Conservation (phyloP, 2,888 invertebrate genomes). For the Perithous albicinctus region DNA sequence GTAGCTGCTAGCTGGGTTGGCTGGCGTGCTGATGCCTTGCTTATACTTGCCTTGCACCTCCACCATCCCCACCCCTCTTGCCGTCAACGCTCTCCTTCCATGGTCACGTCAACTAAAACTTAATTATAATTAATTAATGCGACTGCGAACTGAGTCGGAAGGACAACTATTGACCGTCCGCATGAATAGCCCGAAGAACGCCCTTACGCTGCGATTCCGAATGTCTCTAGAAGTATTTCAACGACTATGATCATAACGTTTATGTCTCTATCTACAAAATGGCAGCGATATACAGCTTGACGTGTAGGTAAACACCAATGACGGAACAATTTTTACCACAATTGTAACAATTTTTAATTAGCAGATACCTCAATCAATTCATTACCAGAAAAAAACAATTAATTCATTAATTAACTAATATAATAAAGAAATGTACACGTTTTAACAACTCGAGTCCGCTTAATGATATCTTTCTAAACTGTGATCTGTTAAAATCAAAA, state of each 20-base stretch:
- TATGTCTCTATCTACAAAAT: background rate
- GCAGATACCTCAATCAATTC: too few species aligned
- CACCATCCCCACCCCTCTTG: too few species aligned
- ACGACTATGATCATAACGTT: background rate
- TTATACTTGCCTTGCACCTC: too few species aligned
- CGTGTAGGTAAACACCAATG: too few species aligned
- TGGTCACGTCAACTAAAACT: constrained; percentile 91
- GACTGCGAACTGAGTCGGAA: constrained; percentile 86
- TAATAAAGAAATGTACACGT: too few species aligned
- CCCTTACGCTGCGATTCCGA: background rate
- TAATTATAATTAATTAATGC: constrained; percentile 94
- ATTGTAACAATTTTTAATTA: too few species aligned
- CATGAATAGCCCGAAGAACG: constrained; percentile 49
- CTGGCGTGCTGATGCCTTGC: constrained; percentile 75
- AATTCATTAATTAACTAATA: too few species aligned
- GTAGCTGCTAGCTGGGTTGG: constrained; percentile 78
- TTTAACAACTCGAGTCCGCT: too few species aligned
- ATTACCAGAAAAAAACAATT: too few species aligned
- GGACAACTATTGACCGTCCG: constrained; percentile 80
- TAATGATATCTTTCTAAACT: too few species aligned
- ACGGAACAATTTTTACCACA: too few species aligned
- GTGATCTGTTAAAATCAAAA: too few species aligned
- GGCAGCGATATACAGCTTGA: background rate
- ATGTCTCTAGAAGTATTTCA: constrained; percentile 8
- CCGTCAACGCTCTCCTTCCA: constrained; percentile 59